Percentiles rank a stretch among this genome's conserved stretches.
These are phyloP conservation scores for Aviceda subcristata DNA, from an alignment of 2,113 vertebrate species.

Conservation along the genomic window DNA sequence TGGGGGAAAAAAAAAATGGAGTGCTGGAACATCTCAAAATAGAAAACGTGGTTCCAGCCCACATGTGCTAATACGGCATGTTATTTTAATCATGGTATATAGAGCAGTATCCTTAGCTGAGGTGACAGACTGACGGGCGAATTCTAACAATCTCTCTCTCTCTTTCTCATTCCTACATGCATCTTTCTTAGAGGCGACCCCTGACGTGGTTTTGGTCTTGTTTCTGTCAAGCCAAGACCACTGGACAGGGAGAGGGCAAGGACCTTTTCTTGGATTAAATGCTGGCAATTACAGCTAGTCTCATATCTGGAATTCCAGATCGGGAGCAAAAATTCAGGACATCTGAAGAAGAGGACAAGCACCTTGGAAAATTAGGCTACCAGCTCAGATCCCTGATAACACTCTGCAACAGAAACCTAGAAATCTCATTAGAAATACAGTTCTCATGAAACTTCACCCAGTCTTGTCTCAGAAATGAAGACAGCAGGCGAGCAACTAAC, in stretches of 20 bases:
- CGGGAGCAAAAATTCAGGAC: not conserved
- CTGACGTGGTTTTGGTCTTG: not conserved
- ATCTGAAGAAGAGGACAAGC: not conserved
- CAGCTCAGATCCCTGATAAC: not conserved
- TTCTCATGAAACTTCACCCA: slow-evolving; percentile 1
- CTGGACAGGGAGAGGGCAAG: not conserved
- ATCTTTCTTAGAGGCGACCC: not conserved
- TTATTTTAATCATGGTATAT: not conserved
- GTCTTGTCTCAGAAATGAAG: slow-evolving; percentile 22
- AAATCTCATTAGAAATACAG: slow-evolving; percentile 55
- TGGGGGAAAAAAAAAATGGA: not conserved
- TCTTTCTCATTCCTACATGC: not conserved
- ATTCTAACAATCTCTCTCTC: not conserved
- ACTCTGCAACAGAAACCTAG: not conserved
- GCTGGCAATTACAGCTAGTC: not conserved
- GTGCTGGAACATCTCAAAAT: not conserved
- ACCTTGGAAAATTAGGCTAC: not conserved
- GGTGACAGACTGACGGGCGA: not conserved
- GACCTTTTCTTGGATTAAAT: not conserved
- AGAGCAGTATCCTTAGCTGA: not conserved
- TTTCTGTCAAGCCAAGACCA: not conserved
- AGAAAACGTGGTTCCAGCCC: not conserved
- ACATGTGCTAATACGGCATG: not conserved
- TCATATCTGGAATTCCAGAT: not conserved
- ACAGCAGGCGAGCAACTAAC: slow-evolving; percentile 47